Conservation (phyloP, 2,113 vertebrate species). For the Eulemur macaco region DNA sequence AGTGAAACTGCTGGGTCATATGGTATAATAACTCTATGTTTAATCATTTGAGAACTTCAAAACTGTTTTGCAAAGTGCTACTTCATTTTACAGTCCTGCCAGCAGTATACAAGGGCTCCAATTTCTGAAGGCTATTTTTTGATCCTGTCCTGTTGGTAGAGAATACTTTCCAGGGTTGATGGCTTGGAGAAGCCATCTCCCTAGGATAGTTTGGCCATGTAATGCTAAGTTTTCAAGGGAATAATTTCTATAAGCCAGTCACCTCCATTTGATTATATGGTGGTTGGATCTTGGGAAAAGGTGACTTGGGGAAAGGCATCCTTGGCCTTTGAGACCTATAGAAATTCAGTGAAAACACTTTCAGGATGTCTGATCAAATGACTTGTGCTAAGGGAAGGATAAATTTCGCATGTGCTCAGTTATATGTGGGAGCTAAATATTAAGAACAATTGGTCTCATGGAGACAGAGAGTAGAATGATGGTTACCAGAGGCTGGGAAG, state of each 20-base stretch:
- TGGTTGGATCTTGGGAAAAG: neutral
- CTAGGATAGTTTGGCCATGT: neutral
- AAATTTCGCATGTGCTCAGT: too few species aligned
- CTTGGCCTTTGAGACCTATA: neutral
- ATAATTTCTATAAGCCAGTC: constrained; percentile 35
- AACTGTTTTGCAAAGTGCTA: neutral
- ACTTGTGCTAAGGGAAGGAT: neutral
- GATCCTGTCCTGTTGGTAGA: neutral
- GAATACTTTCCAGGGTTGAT: neutral
- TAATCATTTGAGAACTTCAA: neutral
- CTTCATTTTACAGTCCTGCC: neutral
- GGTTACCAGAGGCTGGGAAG: too few species aligned
- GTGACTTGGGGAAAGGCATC: neutral
- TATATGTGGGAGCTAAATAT: too few species aligned
- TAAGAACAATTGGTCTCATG: too few species aligned
- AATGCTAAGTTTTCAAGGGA: neutral
- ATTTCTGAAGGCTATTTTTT: constrained; percentile 17
- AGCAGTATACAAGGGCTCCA: neutral
- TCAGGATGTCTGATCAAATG: neutral
- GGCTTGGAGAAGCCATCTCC: neutral
- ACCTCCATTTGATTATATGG: neutral
- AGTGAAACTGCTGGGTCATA: neutral
- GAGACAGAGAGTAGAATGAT: too few species aligned
- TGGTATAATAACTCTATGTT: neutral
- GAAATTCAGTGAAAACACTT: neutral